A percentile compares a stretch with the other conserved stretches of the same genome.
These are phyloP conservation scores for Dryomyza anilis DNA, from an alignment of 2,888 invertebrate genomes.

Conservation along the genomic window DNA sequence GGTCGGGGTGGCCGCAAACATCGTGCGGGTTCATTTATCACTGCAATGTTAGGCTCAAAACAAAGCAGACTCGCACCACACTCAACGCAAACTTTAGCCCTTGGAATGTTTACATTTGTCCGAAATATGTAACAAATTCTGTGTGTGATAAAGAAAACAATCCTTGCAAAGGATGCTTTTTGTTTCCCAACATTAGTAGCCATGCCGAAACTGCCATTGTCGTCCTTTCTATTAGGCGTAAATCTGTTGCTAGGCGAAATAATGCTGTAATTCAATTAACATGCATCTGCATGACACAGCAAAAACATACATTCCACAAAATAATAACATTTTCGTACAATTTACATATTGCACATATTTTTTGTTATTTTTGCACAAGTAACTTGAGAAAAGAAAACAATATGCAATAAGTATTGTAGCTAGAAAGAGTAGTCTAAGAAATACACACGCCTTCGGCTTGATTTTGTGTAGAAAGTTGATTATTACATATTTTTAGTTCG, in stretches of 20 bases:
- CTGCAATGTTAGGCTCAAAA: neutral
- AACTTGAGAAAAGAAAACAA: too few relatives aligned
- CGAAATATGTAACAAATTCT: constrained; percentile 3
- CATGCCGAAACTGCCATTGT: neutral
- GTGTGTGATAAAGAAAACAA: neutral
- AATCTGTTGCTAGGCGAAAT: neutral
- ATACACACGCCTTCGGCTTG: too few relatives aligned
- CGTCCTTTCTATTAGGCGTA: neutral
- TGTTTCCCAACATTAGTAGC: too few relatives aligned
- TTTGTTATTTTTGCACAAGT: neutral
- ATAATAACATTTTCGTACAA: neutral
- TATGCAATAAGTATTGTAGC: too few relatives aligned
- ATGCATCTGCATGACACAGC: neutral
- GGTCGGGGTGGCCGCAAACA: neutral
- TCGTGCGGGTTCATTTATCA: constrained; percentile 7
- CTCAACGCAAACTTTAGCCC: neutral
- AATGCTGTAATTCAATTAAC: constrained; percentile 14
- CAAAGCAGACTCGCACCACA: too few relatives aligned
- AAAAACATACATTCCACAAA: neutral
- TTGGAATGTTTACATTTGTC: neutral
- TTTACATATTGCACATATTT: neutral
- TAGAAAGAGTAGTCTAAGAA: too few relatives aligned
- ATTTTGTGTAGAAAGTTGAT: too few relatives aligned
- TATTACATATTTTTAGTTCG: too few relatives aligned
- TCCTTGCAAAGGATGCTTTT: neutral